These are phyloP conservation scores for Karalla daura DNA, from an alignment of 2,797 vertebrate species.

Conservation along the genomic window DNA sequence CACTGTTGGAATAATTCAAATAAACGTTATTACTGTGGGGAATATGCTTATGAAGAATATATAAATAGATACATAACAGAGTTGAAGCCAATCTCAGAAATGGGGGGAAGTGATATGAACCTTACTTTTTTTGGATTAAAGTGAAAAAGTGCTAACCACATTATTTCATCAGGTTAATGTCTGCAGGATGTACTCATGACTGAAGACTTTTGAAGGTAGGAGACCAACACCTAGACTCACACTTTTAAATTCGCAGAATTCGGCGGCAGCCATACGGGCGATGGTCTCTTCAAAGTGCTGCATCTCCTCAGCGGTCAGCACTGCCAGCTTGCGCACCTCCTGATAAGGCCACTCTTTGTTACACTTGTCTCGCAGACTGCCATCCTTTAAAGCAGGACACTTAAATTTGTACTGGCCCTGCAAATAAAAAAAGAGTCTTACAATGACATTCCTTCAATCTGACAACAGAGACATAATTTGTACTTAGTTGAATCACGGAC, in stretches of 20 bases:
- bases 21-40: background rate
- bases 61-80: too few relatives aligned
- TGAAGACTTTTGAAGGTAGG: background rate
- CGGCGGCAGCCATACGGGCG: conserved; percentile 59
- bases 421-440: background rate
- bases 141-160: too few relatives aligned
- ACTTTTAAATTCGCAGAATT: conserved; percentile 73
- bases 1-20: conserved; percentile 62
- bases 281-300: conserved; percentile 77
- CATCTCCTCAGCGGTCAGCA: conserved; percentile 75
- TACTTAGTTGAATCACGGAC: too few relatives aligned
- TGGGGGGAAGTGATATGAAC: too few relatives aligned
- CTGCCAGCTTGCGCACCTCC: conserved; percentile 78
- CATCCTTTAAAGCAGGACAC: conserved; percentile 68
- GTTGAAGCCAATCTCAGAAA: too few relatives aligned
- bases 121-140: too few relatives aligned
- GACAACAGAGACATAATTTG: too few relatives aligned
- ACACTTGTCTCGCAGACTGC: conserved; percentile 72
- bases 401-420: conserved; percentile 77
- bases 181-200: too few relatives aligned
- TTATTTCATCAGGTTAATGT: too few relatives aligned
- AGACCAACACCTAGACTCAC: conserved; percentile 63
- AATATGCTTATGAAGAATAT: too few relatives aligned
- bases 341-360: conserved; percentile 65
- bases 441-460: background rate